Evolutionary conservation across 2,797 vertebrate genomes (phyloP), one percentile per base, ranked within the genome.

Genomic region (Delichon dasypus): DNA sequence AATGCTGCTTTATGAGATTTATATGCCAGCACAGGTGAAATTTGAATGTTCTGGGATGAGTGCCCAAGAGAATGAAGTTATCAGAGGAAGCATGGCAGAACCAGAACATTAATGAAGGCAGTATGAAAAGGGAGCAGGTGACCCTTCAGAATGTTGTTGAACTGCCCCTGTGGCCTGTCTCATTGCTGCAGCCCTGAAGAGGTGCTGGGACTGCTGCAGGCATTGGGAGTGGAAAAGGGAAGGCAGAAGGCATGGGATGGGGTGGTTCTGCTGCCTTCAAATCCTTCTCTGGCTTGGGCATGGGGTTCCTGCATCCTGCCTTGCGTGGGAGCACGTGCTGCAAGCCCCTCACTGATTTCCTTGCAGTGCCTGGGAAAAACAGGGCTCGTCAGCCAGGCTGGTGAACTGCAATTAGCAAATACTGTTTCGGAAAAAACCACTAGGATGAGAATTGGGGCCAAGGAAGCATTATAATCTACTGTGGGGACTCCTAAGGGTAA

Each of bases 171-270:
- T 36, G 61, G 7, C 26, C 7, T 1, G 1, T 10, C 60, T 74
- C 0, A 0, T 17, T 55, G 47, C 27, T 3, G 1, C 30, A 38
- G 27, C 1, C 2, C 27, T 58, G 7, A 44, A 9, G 18, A 58
- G 17, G 2, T 55, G 16, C 27, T 55, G 55, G 38, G 21, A 5
- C 26, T 50, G 8, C 38, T 53, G 45, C 9, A 53, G 36, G 14
- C 4, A 4, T 2, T n/a, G 30, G 38, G 47, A 45, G 26, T 6
- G 27, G 6, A n/a, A 64, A 84, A 17, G 1, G 15, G 27, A 15
- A 79, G 16, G 18, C 11, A 2, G 4, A 29, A 38, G 19, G 3
- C 2, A 1, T 7, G 29, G 15, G 1, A 7, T 66, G 40, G 71
- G 48, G 9, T 26, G 47, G 13, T 25, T 16, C 15, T 48, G 23